Evolutionary conservation across 1,140 invertebrate genomes (phyloP).

Genomic region (Brachionus plicatilis): DNA sequence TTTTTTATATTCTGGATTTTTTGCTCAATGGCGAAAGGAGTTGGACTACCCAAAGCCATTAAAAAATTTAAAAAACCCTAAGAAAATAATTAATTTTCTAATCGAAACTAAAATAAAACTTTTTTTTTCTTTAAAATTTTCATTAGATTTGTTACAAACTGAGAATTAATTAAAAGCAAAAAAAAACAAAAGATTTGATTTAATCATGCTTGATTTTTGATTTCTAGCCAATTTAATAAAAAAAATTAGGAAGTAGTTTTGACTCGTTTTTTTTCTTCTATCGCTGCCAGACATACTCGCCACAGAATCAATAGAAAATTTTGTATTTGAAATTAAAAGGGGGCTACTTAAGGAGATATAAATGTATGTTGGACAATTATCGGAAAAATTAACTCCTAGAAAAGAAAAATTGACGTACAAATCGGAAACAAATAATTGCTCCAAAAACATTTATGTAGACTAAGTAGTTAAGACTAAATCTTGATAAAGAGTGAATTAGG

Average conservation of each 20-base stretch:
- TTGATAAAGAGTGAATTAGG: constrained; percentile 15
- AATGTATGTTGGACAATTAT: background rate
- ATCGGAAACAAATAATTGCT: background rate
- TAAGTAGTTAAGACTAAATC: background rate
- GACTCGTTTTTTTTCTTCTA: background rate
- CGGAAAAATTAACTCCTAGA: background rate
- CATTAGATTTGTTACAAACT: background rate
- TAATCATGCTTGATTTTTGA: background rate
- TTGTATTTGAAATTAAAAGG: background rate
- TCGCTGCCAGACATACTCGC: background rate
- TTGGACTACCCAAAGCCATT: too few relatives aligned
- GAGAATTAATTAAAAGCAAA: background rate
- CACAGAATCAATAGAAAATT: background rate
- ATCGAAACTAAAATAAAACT: too few relatives aligned
- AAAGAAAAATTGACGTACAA: background rate
- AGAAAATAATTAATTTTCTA: too few relatives aligned
- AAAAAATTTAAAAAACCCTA: too few relatives aligned
- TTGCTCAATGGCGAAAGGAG: too few relatives aligned
- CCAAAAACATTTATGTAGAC: background rate
- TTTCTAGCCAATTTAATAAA: background rate
- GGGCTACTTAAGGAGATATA: background rate
- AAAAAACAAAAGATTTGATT: background rate
- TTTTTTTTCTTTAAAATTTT: background rate
- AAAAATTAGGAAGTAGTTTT: background rate
- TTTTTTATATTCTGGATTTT: too few relatives aligned